These are phyloP conservation scores for Rhodeus uyekii DNA, from an alignment of 2,797 vertebrate genomes.

Conservation along the genomic window DNA sequence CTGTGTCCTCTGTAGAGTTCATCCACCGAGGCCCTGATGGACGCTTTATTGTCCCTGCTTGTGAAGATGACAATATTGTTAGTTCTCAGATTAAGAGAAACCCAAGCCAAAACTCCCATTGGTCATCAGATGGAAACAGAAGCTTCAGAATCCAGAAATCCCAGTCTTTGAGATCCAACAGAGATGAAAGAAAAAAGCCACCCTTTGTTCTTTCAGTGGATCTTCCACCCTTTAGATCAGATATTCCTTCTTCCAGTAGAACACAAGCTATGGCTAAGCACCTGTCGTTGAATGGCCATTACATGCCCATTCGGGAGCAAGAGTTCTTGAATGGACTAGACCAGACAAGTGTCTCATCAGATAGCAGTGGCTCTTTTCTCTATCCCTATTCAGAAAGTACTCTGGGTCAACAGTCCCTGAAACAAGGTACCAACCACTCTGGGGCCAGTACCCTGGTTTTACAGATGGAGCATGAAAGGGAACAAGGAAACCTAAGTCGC, in stretches of 20 bases:
- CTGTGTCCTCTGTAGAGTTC: slow-evolving; percentile 78
- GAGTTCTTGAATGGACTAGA: slow-evolving; percentile 55
- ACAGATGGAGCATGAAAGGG: slow-evolving; percentile 83
- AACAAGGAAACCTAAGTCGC: slow-evolving; percentile 75
- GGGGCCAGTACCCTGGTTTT: slow-evolving; percentile 75
- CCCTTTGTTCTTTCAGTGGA: slow-evolving; percentile 79
- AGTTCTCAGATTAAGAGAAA: slow-evolving; percentile 58
- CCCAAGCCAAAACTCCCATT: slow-evolving; percentile 43
- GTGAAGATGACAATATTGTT: slow-evolving; percentile 44
- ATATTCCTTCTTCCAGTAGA: slow-evolving; percentile 64
- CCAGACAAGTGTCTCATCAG: slow-evolving; percentile 64
- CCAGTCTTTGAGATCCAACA: slow-evolving; percentile 66
- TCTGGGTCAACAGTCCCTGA: slow-evolving; percentile 63
- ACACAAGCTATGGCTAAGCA: slow-evolving; percentile 46
- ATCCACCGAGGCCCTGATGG: slow-evolving; percentile 91
- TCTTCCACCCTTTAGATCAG: slow-evolving; percentile 62
- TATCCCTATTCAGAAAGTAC: slow-evolving; percentile 36
- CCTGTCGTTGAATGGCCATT: slow-evolving; percentile 36
- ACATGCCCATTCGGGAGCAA: slow-evolving; percentile 48
- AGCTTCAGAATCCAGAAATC: slow-evolving; percentile 62
- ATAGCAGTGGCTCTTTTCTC: slow-evolving; percentile 51
- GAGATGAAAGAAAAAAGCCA: slow-evolving; percentile 61
- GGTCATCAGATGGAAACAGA: background rate
- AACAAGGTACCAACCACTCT: slow-evolving; percentile 53
- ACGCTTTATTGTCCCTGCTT: slow-evolving; percentile 76